Evolutionary conservation across 2,797 vertebrate genomes (phyloP), one percentile per base, ranked within the genome.

Genomic region (Gambelia wislizenii): DNA sequence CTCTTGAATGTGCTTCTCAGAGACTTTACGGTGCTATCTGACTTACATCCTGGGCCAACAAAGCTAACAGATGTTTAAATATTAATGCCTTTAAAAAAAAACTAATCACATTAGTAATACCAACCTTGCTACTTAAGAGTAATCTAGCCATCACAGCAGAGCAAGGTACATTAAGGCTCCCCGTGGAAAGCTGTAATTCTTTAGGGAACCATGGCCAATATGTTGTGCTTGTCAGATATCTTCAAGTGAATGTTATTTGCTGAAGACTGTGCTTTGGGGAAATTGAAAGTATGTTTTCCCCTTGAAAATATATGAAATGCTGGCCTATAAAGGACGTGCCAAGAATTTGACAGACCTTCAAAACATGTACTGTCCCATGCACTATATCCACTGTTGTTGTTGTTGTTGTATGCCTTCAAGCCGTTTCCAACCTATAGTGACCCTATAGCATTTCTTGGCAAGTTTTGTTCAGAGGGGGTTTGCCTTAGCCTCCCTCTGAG

Each of bases 201-300:
- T 92, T 87, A 86, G 89, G 90, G 75, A 54, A 79, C 0, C 0
- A 67, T 76, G 91, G 91, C 91, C 90, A 87, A 83, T 86, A 33
- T 83, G 76, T 89, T 93, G 79, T 77, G 76, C 89, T 83, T 92
- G 86, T 91, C 90, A 91, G 84, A 89, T 87, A 30, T 89, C 86
- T 83, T 91, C 92, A 85, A 92, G 84, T 89, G 91, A 92, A 83
- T 59, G 56, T 87, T 91, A 44, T 91, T 86, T 93, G 91, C 89
- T 93, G 90, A 90, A 92, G 88, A 84, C 88, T 92, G 27, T 89
- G 81, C 56, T 94, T 91, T 0, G 5, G 91, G 72, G 84, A 95
- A 94, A 92, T 72, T 89, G 94, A 92, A 94, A 93, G 91, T 90
- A 93, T 77, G 2, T 90, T 91, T 92, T 83, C 79, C 13, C 0